A percentile compares a stretch with the other conserved stretches of the same genome.
These are phyloP conservation scores for Caerostris extrusa DNA, from an alignment of 1,140 invertebrate species.

Conservation along the genomic window DNA sequence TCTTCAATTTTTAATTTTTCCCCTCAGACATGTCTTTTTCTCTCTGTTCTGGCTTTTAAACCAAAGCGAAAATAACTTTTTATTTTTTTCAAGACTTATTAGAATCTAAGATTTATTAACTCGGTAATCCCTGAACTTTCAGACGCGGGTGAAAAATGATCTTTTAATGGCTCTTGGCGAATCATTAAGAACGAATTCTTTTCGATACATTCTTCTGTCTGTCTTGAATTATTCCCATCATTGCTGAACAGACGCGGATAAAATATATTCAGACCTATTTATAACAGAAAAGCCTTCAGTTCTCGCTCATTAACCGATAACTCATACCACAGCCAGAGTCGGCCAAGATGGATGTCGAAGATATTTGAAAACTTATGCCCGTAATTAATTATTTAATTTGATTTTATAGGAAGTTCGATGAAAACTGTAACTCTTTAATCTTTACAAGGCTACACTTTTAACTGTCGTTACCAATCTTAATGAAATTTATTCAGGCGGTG, in stretches of 20 bases:
- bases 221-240: background rate
- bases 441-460: too few species aligned
- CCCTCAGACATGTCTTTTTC: too few species aligned
- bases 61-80: too few species aligned
- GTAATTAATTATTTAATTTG: too few species aligned
- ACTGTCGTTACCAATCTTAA: too few species aligned
- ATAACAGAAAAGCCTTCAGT: background rate
- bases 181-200: background rate
- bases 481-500: too few species aligned
- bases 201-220: background rate
- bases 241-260: background rate
- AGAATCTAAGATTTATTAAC: constrained; percentile 10
- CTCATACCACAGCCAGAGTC: background rate
- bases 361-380: background rate
- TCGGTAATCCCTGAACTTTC: background rate
- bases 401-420: too few species aligned
- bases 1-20: too few species aligned
- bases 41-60: too few species aligned
- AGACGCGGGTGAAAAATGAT: background rate
- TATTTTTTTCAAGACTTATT: background rate
- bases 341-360: background rate
- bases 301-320: background rate
- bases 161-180: constrained; percentile 24
- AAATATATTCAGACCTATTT: background rate
- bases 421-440: too few species aligned